These are phyloP conservation scores for Hozukius guyotensis DNA, from an alignment of 2,797 vertebrate genomes.

Conservation along the genomic window DNA sequence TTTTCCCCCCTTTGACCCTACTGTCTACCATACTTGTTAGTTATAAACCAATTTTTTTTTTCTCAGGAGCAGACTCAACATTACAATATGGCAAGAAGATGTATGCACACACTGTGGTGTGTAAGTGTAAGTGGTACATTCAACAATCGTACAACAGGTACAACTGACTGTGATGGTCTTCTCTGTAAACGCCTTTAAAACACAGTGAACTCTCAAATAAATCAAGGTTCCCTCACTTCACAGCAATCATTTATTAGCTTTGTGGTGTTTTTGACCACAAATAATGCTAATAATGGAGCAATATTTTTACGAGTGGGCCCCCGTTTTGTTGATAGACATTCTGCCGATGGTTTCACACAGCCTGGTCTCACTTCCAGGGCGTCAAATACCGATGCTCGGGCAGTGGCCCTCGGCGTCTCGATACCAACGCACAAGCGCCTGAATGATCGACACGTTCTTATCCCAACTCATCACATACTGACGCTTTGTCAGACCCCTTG, in stretches of 20 bases:
- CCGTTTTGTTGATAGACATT: no score
- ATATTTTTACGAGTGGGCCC: no score
- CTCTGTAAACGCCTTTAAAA: neutral
- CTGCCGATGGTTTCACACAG: neutral
- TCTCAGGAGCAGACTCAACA: neutral
- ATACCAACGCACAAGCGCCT: no score
- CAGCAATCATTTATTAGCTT: neutral
- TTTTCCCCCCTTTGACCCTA: neutral
- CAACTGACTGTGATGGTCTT: neutral
- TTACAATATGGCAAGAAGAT: neutral
- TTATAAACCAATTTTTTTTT: neutral
- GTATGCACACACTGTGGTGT: neutral
- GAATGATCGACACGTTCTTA: no score
- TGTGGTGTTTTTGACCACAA: neutral
- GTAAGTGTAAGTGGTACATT: fast-evolving
- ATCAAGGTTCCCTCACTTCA: neutral
- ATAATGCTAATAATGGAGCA: neutral
- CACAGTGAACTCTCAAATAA: neutral
- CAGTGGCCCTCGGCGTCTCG: no score
- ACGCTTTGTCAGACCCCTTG: no score
- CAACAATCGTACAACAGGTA: neutral
- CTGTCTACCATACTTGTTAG: neutral
- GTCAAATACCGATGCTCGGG: no score
- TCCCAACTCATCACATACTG: no score
- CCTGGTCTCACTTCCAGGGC: no score